A percentile compares a stretch with the other conserved stretches of the same genome.
These are phyloP conservation scores for Athalia rosae DNA, from an alignment of 2,888 invertebrate species.

Conservation along the genomic window DNA sequence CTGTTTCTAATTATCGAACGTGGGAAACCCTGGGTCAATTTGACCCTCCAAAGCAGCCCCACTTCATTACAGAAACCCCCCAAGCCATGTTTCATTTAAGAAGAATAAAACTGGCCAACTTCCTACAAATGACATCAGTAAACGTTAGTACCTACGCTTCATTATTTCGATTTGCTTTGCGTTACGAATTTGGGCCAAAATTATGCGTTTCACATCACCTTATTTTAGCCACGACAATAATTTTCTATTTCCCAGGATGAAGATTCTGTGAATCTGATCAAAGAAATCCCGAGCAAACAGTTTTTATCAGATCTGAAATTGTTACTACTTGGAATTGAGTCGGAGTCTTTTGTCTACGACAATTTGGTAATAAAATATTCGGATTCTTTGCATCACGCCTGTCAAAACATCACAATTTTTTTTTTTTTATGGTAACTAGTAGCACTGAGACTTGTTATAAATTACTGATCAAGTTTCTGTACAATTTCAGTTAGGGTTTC, in stretches of 20 bases:
- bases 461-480: background rate
- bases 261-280: constrained; percentile 51
- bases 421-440: too few relatives aligned
- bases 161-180: background rate
- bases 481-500: constrained; percentile 60
- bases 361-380: constrained; percentile 53
- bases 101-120: constrained; percentile 60
- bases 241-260: constrained; percentile 47
- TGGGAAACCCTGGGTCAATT: constrained; percentile 68
- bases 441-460: background rate
- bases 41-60: constrained; percentile 57
- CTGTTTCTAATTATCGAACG: constrained; percentile 56
- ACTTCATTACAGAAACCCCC: constrained; percentile 63
- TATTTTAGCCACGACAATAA: background rate
- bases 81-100: constrained; percentile 63
- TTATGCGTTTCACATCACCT: background rate
- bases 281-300: constrained; percentile 57
- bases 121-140: constrained; percentile 47
- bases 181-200: background rate
- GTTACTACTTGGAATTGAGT: constrained; percentile 67
- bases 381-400: background rate
- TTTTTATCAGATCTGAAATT: constrained; percentile 65
- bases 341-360: constrained; percentile 62
- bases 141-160: constrained; percentile 4
- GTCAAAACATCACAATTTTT: too few relatives aligned